These are phyloP conservation scores for Emydocephalus ijimae DNA, from an alignment of 2,113 vertebrate species.

Conservation along the genomic window DNA sequence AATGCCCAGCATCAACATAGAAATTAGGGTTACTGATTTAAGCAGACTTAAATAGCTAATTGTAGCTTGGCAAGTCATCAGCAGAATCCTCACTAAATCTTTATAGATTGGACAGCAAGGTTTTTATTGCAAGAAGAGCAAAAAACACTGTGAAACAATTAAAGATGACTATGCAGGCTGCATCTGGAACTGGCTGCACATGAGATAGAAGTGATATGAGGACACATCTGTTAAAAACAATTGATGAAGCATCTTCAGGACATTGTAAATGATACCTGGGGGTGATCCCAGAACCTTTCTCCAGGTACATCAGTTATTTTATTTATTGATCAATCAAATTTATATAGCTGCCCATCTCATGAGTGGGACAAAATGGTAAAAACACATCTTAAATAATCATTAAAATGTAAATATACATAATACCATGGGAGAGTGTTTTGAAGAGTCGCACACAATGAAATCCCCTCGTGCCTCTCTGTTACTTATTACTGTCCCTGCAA, in stretches of 20 bases:
- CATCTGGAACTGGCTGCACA: background rate
- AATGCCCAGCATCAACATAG: background rate
- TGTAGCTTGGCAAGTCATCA: background rate
- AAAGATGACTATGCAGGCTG: background rate
- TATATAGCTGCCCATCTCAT: background rate
- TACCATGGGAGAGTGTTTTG: background rate
- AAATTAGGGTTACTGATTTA: background rate
- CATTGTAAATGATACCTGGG: background rate
- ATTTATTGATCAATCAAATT: background rate
- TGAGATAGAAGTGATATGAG: background rate
- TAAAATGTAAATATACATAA: background rate
- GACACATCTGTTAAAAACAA: background rate
- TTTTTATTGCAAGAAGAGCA: background rate
- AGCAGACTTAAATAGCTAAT: background rate
- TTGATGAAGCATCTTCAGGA: background rate
- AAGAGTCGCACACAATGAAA: background rate
- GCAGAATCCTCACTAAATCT: background rate
- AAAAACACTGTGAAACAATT: background rate
- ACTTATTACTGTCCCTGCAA: background rate
- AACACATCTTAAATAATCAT: background rate
- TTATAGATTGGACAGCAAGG: background rate
- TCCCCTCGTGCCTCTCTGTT: background rate
- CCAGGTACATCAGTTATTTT: background rate
- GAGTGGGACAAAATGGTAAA: background rate
- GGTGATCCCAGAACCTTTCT: background rate